phyloP scores from a whole-genome alignment of 2,888 invertebrate species.

The Orgyia antiqua region DNA sequence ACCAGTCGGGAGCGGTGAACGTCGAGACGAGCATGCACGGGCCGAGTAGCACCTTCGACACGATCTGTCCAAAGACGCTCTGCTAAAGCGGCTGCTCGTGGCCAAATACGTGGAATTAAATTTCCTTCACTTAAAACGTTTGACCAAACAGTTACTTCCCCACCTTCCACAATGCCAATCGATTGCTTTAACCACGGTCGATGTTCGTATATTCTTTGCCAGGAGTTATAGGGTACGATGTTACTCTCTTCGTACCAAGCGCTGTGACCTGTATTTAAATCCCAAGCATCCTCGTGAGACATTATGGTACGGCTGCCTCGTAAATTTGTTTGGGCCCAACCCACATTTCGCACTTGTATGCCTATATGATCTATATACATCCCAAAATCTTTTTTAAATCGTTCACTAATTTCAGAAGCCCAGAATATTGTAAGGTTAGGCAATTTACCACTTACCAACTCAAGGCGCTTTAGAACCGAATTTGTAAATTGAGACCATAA shows the following conservation, averaged over 20 bases:
- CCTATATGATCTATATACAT: slow-evolving; percentile 37
- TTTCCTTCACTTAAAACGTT: slow-evolving; percentile 83
- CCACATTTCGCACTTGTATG: slow-evolving; percentile 79
- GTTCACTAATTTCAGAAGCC: slow-evolving; percentile 41
- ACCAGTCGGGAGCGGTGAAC: slow-evolving; percentile 80
- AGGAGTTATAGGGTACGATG: slow-evolving; percentile 88
- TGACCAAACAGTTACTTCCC: slow-evolving; percentile 90
- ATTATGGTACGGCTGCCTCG: slow-evolving; percentile 84
- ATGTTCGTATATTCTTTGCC: slow-evolving; percentile 90
- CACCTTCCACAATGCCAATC: slow-evolving; percentile 79
- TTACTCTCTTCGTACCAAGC: slow-evolving; percentile 87
- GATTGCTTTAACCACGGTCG: slow-evolving; percentile 77
- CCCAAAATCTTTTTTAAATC: slow-evolving; percentile 41
- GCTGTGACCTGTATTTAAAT: slow-evolving; percentile 89
- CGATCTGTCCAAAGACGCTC: slow-evolving; percentile 86
- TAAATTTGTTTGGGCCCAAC: slow-evolving; percentile 74
- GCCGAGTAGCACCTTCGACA: slow-evolving; percentile 62
- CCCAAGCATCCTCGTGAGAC: slow-evolving; percentile 91
- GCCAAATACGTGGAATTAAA: slow-evolving; percentile 87
- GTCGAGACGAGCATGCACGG: slow-evolving; percentile 81
- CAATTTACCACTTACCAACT: slow-evolving; percentile 51
- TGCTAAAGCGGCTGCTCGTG: slow-evolving; percentile 86
- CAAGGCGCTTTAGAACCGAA: slow-evolving; percentile 76
- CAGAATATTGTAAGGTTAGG: slow-evolving; percentile 51
- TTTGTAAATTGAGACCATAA: slow-evolving; percentile 86